These are phyloP conservation scores for Mormyrus lacerda DNA, from an alignment of 2,113 vertebrate species.

Conservation along the genomic window DNA sequence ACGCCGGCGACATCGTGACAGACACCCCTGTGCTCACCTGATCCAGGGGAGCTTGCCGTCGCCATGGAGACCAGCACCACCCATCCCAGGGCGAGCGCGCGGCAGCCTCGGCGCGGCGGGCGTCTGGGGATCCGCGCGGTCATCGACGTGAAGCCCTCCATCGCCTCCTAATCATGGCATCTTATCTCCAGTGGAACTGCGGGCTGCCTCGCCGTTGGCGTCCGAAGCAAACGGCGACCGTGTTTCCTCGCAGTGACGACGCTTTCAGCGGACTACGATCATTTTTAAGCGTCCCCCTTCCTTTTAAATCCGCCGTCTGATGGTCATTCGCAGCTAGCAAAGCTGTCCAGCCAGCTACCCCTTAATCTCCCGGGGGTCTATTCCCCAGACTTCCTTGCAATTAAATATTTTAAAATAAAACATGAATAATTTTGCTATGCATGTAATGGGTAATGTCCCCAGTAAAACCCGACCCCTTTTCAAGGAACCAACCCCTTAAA, in stretches of 20 bases:
- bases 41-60: constrained; percentile 47
- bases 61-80: constrained; percentile 48
- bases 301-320: background rate
- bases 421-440: background rate
- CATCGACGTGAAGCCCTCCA: constrained; percentile 49
- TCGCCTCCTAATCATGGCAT: constrained; percentile 55
- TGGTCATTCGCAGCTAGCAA: constrained; percentile 1
- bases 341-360: background rate
- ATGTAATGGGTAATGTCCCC: background rate
- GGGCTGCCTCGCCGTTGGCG: constrained; percentile 27
- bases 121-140: constrained; percentile 38
- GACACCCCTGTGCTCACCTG: constrained; percentile 45
- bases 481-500: background rate
- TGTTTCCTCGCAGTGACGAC: background rate
- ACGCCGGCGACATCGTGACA: background rate
- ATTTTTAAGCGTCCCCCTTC: background rate
- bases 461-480: background rate
- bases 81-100: constrained; percentile 42
- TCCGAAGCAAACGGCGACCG: background rate
- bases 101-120: constrained; percentile 22
- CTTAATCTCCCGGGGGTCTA: background rate
- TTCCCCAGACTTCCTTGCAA: background rate
- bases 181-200: constrained; percentile 40
- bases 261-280: background rate
- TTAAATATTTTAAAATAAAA: background rate